A percentile compares a stretch with the other conserved stretches of the same genome.
These are phyloP conservation scores for Lithosia quadra DNA, from an alignment of 2,888 invertebrate species.

Conservation along the genomic window DNA sequence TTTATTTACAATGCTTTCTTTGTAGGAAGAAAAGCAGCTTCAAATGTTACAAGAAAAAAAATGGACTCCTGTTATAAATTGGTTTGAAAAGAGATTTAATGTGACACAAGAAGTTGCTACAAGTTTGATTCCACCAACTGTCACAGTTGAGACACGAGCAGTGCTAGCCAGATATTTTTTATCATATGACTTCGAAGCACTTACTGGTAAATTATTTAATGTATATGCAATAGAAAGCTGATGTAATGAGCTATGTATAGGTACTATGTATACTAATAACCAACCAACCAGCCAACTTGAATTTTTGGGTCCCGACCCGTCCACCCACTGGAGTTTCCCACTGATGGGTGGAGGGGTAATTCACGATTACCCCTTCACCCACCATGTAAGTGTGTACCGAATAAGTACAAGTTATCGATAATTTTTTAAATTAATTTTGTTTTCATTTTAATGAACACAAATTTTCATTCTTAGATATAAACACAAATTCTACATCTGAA, in stretches of 20 bases:
- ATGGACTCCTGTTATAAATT: conserved; percentile 96
- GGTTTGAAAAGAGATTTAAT: conserved; percentile 94
- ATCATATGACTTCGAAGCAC: conserved; percentile 93
- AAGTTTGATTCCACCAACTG: conserved; percentile 90
- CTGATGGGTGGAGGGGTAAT: too few species aligned
- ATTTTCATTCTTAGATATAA: too few species aligned
- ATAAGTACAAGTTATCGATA: too few species aligned
- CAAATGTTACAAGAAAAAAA: conserved; percentile 91
- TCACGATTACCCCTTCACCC: too few species aligned
- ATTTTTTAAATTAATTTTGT: too few species aligned
- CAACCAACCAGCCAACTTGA: too few species aligned
- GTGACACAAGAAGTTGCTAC: conserved; percentile 91
- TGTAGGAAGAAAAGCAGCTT: conserved; percentile 92
- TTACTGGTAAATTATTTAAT: conserved; percentile 89
- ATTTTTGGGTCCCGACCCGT: too few species aligned
- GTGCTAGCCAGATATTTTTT: conserved; percentile 91
- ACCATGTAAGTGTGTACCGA: too few species aligned
- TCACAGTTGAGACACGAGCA: conserved; percentile 89
- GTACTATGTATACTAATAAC: too few species aligned
- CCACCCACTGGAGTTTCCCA: too few species aligned
- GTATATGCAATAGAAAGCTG: neutral
- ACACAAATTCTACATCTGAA: too few species aligned
- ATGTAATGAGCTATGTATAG: neutral
- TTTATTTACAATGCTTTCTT: neutral
- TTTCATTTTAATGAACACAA: too few species aligned